Conservation (phyloP, 2,888 invertebrate genomes). For the Lithophane leautieri region DNA sequence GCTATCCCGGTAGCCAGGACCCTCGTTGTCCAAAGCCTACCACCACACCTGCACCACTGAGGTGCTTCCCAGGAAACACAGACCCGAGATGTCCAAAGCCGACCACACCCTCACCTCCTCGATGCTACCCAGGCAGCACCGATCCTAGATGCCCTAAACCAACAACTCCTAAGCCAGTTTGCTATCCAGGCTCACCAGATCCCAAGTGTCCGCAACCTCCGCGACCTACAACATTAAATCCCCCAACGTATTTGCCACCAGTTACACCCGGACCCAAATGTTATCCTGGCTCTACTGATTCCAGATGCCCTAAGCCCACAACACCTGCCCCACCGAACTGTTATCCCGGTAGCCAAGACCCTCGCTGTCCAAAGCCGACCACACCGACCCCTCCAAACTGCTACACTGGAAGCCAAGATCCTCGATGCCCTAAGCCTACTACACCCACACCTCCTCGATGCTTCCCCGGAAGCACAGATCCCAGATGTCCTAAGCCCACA, state of each 20-base stretch:
- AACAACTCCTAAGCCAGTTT: constrained; percentile 60
- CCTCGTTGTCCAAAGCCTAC: constrained; percentile 77
- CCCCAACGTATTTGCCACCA: constrained; percentile 69
- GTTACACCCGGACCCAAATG: constrained; percentile 62
- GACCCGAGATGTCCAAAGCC: constrained; percentile 68
- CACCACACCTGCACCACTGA: constrained; percentile 57
- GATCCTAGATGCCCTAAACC: constrained; percentile 66
- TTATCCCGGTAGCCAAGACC: constrained; percentile 49
- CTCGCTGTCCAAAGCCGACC: neutral
- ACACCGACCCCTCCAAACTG: neutral
- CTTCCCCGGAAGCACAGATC: constrained; percentile 43
- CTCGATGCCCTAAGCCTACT: neutral
- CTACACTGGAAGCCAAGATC: neutral
- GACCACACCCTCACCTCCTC: constrained; percentile 68
- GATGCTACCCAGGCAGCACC: constrained; percentile 65
- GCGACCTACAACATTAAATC: constrained; percentile 69
- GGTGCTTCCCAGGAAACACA: constrained; percentile 72
- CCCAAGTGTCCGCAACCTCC: constrained; percentile 78
- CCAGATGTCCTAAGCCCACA: constrained; percentile 65
- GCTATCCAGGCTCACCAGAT: constrained; percentile 76
- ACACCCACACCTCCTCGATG: neutral
- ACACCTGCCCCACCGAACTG: constrained; percentile 73
- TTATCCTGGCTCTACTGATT: constrained; percentile 64
- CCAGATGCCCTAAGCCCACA: constrained; percentile 66
- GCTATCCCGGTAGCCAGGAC: constrained; percentile 74